Evolutionary conservation across 1,140 invertebrate genomes (phyloP), one percentile per base, ranked within the genome.

Genomic region (Teleopsis dalmanni): DNA sequence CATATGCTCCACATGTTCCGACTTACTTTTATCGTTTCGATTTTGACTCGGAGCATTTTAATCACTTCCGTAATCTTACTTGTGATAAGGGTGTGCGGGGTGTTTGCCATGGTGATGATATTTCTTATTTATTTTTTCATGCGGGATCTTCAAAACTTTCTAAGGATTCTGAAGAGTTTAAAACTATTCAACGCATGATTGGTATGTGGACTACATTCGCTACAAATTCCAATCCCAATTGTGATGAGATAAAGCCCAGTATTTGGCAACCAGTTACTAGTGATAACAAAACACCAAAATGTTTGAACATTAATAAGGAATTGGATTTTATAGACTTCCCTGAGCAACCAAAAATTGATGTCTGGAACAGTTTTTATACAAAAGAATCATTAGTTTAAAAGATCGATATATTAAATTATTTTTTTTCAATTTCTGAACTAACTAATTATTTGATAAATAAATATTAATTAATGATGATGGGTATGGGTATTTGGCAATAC

Each of bases 81-180:
- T 66, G 60, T 31, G 63, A 59, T 3, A 45, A 51, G 3, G 35
- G 14, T 1, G 48, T 57, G 10, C 59, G 63, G 3, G 64, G 64
- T 0, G 73, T 76, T 3, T 73, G 71, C 48, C 82, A 84, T 57
- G 77, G 70, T 0, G 81, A 83, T 50, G 82, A 84, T 46, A 25
- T 82, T 0, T 79, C 77, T 36, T 83, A 82, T 58, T 51, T 83
- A 13, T 84, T 83, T 54, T 70, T 73, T 51, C 55, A 50, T 43
- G 9, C 52, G 2, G 41, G 52, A 9, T 42, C 60, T 1, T 29
- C 37, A 0, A 65, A 55, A 10, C 34, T 62, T 18, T 42, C 41
- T 3, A 53, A 54, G 11, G 45, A 53, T 4, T 50, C 61, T 1
- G 36, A n/a, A 4, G 68, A 64, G 23, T 71, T 65, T 33, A 56